phyloP scores from a whole-genome alignment of 2,888 invertebrate species.

The Cynaeus angustus region DNA sequence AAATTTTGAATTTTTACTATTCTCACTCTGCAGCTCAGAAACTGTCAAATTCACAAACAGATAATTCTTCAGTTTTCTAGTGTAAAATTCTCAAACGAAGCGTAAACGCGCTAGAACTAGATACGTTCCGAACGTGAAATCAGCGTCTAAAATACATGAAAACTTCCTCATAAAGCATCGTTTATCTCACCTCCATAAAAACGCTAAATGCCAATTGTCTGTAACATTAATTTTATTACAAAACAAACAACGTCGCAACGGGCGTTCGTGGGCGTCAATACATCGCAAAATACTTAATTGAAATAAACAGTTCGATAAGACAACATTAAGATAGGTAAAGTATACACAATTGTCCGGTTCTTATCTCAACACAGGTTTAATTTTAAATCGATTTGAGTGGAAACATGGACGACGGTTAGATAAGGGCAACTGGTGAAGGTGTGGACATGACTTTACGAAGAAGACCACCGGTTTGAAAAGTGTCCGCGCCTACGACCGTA shows the following conservation, averaged over 20 bases:
- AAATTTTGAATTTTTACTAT: too few relatives aligned
- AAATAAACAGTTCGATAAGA: constrained; percentile 66
- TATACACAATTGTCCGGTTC: constrained; percentile 62
- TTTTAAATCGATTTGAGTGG: constrained; percentile 71
- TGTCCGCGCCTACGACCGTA: constrained; percentile 50
- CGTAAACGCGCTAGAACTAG: too few relatives aligned
- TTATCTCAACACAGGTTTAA: constrained; percentile 71
- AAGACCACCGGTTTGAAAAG: constrained; percentile 47
- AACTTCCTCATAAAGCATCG: constrained; percentile 37
- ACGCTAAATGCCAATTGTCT: constrained; percentile 62
- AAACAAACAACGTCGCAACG: constrained; percentile 54
- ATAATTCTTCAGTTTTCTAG: too few relatives aligned
- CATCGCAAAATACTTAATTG: constrained; percentile 71
- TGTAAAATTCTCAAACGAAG: too few relatives aligned
- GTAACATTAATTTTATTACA: constrained; percentile 61
- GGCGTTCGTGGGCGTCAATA: constrained; percentile 61
- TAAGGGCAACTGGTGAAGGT: constrained; percentile 58
- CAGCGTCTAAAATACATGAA: too few relatives aligned
- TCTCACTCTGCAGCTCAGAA: too few relatives aligned
- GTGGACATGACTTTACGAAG: constrained; percentile 49
- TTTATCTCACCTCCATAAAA: constrained; percentile 54
- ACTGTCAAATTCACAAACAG: too few relatives aligned
- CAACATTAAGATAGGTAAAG: constrained; percentile 69
- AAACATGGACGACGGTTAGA: constrained; percentile 68
- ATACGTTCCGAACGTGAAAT: too few relatives aligned